Percentiles rank a stretch among this genome's conserved stretches.
Evolutionary conservation across 2,113 vertebrate species (phyloP).

Genomic region (Paracanthobrama guichenoti): DNA sequence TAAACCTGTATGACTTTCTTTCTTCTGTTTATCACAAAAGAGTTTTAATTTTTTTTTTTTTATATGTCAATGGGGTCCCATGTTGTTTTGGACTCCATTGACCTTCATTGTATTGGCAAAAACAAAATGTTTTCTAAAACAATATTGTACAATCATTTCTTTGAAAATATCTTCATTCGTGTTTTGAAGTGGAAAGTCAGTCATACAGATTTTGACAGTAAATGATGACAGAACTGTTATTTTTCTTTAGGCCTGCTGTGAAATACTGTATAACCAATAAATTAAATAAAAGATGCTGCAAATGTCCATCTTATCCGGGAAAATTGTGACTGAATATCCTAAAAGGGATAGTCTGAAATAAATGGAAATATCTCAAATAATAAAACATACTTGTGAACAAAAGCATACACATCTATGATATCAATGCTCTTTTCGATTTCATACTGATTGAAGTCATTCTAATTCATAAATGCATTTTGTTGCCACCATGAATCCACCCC

Average conservation of each 20-base stretch:
- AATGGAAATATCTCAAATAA: background rate
- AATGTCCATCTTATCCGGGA: background rate
- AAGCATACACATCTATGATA: slow-evolving; percentile 16
- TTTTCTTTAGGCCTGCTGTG: background rate
- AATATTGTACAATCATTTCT: background rate
- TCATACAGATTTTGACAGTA: background rate
- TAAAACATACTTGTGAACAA: slow-evolving; percentile 9
- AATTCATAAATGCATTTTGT: slow-evolving; percentile 40
- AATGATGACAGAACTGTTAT: background rate
- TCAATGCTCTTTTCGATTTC: slow-evolving; percentile 24
- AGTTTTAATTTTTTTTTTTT: too few species aligned
- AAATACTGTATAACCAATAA: background rate
- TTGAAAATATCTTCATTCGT: background rate
- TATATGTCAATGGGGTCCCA: background rate
- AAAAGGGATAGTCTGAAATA: background rate
- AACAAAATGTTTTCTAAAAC: too few species aligned
- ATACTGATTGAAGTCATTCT: slow-evolving; percentile 40
- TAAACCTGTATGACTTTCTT: background rate
- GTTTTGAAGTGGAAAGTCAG: background rate
- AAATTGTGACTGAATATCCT: background rate
- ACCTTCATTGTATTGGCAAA: background rate
- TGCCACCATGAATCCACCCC: slow-evolving; percentile 41
- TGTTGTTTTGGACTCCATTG: background rate
- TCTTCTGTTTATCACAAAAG: background rate
- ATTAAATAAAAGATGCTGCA: background rate